Conservation (phyloP, 2,888 invertebrate species). For the Clostera curtula region DNA sequence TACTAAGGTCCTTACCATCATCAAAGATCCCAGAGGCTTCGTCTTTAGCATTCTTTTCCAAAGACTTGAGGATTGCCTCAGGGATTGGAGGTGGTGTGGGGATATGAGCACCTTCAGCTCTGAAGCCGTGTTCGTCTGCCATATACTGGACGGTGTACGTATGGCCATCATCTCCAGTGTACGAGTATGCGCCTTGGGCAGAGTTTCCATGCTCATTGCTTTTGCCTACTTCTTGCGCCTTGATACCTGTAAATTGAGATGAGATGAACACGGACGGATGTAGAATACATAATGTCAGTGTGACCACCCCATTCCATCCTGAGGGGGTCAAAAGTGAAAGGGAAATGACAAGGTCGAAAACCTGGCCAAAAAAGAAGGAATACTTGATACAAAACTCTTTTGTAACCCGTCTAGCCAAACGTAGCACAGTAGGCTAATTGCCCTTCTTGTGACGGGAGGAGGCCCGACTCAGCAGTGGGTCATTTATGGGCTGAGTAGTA, state of each 20-base stretch:
- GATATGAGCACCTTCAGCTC: constrained; percentile 69
- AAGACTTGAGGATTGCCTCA: constrained; percentile 64
- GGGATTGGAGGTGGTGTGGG: constrained; percentile 76
- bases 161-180: constrained; percentile 74
- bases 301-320: too few species aligned
- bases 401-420: too few species aligned
- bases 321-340: too few species aligned
- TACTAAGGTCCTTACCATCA: constrained; percentile 45
- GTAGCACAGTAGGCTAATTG: too few species aligned
- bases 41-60: constrained; percentile 64
- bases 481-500: too few species aligned
- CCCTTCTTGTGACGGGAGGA: too few species aligned
- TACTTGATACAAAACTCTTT: too few species aligned
- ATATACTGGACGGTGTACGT: constrained; percentile 69
- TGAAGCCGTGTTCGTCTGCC: constrained; percentile 76
- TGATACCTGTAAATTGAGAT: constrained; percentile 54
- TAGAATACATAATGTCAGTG: too few species aligned
- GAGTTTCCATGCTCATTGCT: constrained; percentile 46
- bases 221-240: constrained; percentile 60
- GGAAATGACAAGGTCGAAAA: too few species aligned
- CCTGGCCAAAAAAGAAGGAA: too few species aligned
- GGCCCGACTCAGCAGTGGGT: too few species aligned
- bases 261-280: not conserved
- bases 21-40: constrained; percentile 67
- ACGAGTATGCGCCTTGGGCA: constrained; percentile 72